Percentiles rank a stretch among this genome's conserved stretches.
Evolutionary conservation across 1,140 invertebrate genomes (phyloP).

Genomic region (Bacillus rossius): DNA sequence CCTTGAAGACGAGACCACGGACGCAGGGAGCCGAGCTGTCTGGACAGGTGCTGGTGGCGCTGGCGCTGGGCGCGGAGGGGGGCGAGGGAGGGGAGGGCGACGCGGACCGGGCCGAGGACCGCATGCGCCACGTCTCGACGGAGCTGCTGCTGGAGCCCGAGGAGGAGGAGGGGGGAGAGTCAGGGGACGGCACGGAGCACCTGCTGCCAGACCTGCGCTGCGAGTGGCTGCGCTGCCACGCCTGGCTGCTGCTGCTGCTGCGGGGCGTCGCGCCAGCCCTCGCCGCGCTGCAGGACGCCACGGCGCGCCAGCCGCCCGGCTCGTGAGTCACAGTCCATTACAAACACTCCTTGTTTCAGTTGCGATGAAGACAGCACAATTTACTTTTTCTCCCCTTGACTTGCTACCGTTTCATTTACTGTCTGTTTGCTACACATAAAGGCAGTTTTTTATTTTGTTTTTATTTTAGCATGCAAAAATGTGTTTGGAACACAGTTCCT

Average conservation of each 20-base stretch:
- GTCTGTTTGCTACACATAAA: no score
- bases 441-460: no score
- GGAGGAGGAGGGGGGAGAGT: constrained; percentile 1
- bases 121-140: constrained; percentile 32
- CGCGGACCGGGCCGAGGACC: constrained; percentile 9
- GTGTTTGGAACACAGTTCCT: no score
- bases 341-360: no score
- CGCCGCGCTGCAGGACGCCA: constrained; percentile 34
- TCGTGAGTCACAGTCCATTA: background rate
- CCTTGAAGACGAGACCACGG: no score
- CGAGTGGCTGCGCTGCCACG: constrained; percentile 49
- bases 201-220: constrained; percentile 47
- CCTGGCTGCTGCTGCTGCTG: constrained; percentile 45
- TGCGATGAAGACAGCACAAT: no score
- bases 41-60: background rate
- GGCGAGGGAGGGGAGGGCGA: background rate
- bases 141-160: constrained; percentile 22
- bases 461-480: no score
- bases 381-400: no score
- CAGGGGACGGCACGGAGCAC: constrained; percentile 27
- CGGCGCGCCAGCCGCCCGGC: constrained; percentile 16
- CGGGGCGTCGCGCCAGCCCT: constrained; percentile 32
- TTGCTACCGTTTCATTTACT: no score
- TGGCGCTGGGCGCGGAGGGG: background rate
- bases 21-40: no score